phyloP scores from a whole-genome alignment of 2,113 vertebrate genomes.

The Mustelus asterias region DNA sequence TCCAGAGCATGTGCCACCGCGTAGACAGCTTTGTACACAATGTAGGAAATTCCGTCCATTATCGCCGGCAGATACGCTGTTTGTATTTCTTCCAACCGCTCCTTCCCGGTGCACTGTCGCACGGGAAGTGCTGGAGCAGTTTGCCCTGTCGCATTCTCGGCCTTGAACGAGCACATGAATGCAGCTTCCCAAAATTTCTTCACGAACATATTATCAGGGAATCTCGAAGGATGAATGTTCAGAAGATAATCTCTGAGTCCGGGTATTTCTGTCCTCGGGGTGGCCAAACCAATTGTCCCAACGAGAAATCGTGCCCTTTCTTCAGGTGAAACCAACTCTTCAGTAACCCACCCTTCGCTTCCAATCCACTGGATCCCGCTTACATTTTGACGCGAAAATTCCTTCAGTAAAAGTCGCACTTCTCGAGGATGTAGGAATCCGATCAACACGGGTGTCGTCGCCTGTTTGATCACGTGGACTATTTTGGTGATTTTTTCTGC shows the following conservation, averaged over 20 bases:
- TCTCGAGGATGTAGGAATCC: neutral
- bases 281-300: neutral
- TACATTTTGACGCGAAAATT: neutral
- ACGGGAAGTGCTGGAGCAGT: neutral
- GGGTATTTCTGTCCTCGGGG: neutral
- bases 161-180: neutral
- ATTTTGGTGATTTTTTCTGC: neutral
- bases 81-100: neutral
- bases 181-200: neutral
- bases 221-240: neutral
- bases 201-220: neutral
- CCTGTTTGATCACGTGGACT: neutral
- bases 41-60: conserved; percentile 4
- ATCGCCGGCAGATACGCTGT: neutral
- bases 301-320: neutral
- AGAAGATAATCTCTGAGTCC: conserved; percentile 1
- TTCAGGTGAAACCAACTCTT: neutral
- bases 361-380: neutral
- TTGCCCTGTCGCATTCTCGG: neutral
- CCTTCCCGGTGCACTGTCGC: neutral
- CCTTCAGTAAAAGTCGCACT: neutral
- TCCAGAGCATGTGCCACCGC: neutral
- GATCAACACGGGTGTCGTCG: neutral
- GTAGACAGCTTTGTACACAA: conserved; percentile 11
- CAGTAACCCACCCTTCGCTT: neutral